These are phyloP conservation scores for Zosterops pallidus DNA, from an alignment of 2,113 vertebrate genomes.

Conservation along the genomic window DNA sequence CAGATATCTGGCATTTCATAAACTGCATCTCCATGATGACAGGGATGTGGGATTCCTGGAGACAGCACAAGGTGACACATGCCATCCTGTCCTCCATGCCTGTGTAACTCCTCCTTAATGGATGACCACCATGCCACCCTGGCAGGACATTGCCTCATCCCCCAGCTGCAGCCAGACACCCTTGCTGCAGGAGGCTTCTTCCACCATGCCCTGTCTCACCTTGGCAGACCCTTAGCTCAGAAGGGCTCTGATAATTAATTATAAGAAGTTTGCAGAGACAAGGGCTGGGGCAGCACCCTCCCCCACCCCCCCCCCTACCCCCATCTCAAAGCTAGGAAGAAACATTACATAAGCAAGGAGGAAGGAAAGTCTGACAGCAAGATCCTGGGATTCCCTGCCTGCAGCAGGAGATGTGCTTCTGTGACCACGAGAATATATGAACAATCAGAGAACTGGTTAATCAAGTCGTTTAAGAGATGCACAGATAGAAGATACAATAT, in stretches of 20 bases:
- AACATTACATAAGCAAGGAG: not conserved
- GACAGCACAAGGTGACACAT: accelerated
- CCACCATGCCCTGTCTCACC: accelerated
- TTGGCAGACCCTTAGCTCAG: not conserved
- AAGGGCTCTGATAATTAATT: not conserved
- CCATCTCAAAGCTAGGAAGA: not conserved
- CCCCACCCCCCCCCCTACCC: too few species aligned
- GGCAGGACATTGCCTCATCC: not conserved
- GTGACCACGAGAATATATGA: accelerated
- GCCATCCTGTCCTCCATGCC: not conserved
- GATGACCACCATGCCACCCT: not conserved
- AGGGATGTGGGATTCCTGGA: not conserved
- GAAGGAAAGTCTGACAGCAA: not conserved
- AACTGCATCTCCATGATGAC: not conserved
- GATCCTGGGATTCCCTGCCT: not conserved
- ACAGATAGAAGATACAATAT: not conserved
- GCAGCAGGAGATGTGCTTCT: not conserved
- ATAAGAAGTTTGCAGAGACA: not conserved
- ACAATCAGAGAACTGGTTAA: not conserved
- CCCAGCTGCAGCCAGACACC: accelerated
- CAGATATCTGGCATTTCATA: not conserved
- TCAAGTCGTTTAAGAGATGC: accelerated
- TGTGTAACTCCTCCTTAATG: not conserved
- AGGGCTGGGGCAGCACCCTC: not conserved
- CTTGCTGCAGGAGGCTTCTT: not conserved